Evolutionary conservation across 2,888 invertebrate genomes (phyloP).

Genomic region (Nemotelus pantherinus): DNA sequence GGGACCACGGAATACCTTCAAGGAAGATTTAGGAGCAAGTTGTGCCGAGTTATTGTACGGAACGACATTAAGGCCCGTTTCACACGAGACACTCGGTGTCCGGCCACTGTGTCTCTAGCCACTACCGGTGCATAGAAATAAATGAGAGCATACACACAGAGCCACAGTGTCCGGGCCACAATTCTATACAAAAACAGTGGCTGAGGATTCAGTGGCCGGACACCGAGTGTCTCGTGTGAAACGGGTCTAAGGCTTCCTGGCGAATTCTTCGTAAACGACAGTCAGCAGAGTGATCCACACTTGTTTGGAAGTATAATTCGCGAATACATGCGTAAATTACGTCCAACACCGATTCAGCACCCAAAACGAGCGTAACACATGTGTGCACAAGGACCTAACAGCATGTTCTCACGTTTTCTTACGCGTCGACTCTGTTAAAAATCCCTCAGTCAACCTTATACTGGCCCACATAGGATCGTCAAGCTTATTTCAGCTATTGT

Average conservation of each 20-base stretch:
- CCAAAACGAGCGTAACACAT: neutral
- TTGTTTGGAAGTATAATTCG: neutral
- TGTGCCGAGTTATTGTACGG: neutral
- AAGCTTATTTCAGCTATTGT: neutral
- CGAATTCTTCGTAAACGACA: neutral
- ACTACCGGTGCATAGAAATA: too few species aligned
- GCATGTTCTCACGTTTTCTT: neutral
- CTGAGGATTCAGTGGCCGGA: too few species aligned
- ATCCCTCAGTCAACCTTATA: neutral
- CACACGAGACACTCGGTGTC: too few species aligned
- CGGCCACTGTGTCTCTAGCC: too few species aligned
- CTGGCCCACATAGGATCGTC: neutral
- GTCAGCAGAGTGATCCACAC: neutral
- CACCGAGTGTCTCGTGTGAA: too few species aligned
- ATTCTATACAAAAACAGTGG: too few species aligned
- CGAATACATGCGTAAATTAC: neutral
- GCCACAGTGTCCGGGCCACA: too few species aligned
- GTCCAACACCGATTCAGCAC: neutral
- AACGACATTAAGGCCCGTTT: too few species aligned
- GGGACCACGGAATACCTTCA: neutral
- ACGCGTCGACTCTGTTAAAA: neutral
- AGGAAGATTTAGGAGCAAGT: slow-evolving; percentile 6
- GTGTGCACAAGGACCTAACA: neutral
- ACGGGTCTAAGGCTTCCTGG: neutral
- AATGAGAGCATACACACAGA: too few species aligned